A percentile compares a stretch with the other conserved stretches of the same genome.
Conservation (phyloP, 2,797 vertebrate species). For the Falco columbarius region DNA sequence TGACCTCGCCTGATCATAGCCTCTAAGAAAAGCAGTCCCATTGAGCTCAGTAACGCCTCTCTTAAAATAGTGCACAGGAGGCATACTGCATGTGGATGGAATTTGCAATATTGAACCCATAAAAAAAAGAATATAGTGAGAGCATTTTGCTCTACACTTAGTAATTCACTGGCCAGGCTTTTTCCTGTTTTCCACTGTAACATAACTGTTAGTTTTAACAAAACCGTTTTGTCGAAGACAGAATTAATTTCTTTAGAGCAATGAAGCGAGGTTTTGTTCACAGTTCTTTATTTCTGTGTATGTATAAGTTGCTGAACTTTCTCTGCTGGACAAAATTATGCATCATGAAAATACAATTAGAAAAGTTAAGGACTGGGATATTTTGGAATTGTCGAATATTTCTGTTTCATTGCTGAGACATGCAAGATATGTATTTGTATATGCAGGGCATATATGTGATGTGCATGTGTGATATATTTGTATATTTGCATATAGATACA, state of each 20-base stretch:
- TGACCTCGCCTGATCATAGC: background rate
- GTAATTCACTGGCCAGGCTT: slow-evolving; percentile 3
- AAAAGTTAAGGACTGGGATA: background rate
- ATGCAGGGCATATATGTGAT: background rate
- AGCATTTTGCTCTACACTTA: slow-evolving; percentile 25
- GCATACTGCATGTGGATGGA: slow-evolving; percentile 21
- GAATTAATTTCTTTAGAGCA: slow-evolving; percentile 45
- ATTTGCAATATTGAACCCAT: slow-evolving; percentile 32
- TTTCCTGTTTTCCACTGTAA: slow-evolving; percentile 48
- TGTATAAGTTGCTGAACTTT: slow-evolving; percentile 28
- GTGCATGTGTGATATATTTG: background rate
- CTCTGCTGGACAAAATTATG: background rate
- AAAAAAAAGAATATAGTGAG: slow-evolving; percentile 17
- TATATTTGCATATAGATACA: background rate
- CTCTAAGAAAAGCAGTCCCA: background rate
- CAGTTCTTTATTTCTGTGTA: background rate
- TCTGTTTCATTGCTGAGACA: background rate
- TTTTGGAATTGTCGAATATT: background rate
- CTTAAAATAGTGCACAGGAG: slow-evolving; percentile 23
- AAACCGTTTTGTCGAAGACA: slow-evolving; percentile 52
- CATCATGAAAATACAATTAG: background rate
- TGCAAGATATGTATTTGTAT: background rate
- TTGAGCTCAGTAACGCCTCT: background rate
- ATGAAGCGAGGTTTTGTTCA: slow-evolving; percentile 52
- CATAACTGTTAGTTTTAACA: slow-evolving; percentile 64